A percentile compares a stretch with the other conserved stretches of the same genome.
phyloP scores from a whole-genome alignment of 2,113 vertebrate species.

The Cochlearius cochlearius region DNA sequence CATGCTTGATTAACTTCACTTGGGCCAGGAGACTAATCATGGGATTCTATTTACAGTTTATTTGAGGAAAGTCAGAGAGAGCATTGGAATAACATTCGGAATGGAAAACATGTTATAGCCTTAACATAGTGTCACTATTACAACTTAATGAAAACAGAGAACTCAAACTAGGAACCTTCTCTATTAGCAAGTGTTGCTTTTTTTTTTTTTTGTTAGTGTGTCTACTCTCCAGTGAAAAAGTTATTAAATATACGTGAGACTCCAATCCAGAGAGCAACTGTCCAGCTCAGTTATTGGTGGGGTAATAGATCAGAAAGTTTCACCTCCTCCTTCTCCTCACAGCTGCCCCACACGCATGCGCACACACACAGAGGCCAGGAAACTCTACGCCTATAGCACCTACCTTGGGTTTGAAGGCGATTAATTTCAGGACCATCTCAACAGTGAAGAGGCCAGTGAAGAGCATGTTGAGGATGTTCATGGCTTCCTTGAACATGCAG shows the following conservation, averaged over 20 bases:
- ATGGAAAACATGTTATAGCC: neutral
- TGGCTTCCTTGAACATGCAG: constrained; percentile 91
- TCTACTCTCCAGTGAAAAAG: constrained; percentile 10
- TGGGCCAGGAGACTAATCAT: constrained; percentile 40
- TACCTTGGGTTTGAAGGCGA: constrained; percentile 99
- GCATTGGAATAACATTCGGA: neutral
- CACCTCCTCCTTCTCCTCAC: constrained; percentile 44
- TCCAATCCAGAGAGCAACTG: constrained; percentile 35
- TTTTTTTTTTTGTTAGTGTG: neutral
- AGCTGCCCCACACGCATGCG: neutral
- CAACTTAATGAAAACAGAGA: neutral
- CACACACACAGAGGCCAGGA: neutral
- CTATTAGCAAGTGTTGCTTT: neutral
- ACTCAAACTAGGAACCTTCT: neutral
- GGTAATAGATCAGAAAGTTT: constrained; percentile 2
- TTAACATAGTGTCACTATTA: neutral
- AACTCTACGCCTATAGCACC: constrained; percentile 8
- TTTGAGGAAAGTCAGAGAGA: constrained; percentile 15
- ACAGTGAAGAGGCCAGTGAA: constrained; percentile 99
- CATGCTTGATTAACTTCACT: constrained; percentile 28
- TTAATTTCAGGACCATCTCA: constrained; percentile 98
- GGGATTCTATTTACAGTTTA: constrained; percentile 27
- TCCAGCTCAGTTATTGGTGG: constrained; percentile 14
- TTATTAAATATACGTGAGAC: constrained; percentile 23
- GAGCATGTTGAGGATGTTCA: constrained; percentile 99